Evolutionary conservation across 2,888 invertebrate species (phyloP).

Genomic region (Harmothoe impar): DNA sequence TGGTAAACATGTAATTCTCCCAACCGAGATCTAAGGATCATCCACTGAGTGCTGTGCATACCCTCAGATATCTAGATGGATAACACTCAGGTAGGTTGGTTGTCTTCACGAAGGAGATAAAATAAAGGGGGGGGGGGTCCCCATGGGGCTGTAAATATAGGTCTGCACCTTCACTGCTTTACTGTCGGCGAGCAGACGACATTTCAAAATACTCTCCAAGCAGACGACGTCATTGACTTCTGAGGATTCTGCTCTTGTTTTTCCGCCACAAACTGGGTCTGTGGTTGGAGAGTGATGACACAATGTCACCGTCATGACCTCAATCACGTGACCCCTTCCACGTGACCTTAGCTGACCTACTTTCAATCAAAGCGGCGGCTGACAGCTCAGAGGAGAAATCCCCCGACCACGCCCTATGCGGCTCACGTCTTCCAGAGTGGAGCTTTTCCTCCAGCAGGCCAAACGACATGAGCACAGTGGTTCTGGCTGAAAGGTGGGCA

Average conservation of each 20-base stretch:
- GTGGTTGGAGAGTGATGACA: neutral
- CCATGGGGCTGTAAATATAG: neutral
- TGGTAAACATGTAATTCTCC: too few species aligned
- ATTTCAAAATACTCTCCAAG: too few species aligned
- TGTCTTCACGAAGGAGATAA: neutral
- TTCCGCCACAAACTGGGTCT: neutral
- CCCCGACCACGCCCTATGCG: neutral
- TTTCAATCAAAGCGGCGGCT: conserved; percentile 4
- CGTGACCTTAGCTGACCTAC: conserved; percentile 11
- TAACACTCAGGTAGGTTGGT: too few species aligned
- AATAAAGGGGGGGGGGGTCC: neutral
- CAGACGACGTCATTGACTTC: neutral
- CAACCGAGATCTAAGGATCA: too few species aligned
- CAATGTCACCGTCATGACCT: neutral
- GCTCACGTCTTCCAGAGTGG: neutral
- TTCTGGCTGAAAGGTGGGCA: neutral
- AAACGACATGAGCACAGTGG: neutral
- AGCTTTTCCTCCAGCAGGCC: neutral
- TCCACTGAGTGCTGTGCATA: too few species aligned
- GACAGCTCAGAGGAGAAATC: neutral
- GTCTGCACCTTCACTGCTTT: neutral
- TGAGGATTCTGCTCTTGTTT: neutral
- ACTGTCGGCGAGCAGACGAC: neutral
- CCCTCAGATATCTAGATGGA: neutral
- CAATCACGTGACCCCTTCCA: conserved; percentile 27